Percentiles rank a stretch among this genome's conserved stretches.
These are phyloP conservation scores for Eilema sororculum DNA, from an alignment of 2,888 invertebrate species.

Conservation along the genomic window DNA sequence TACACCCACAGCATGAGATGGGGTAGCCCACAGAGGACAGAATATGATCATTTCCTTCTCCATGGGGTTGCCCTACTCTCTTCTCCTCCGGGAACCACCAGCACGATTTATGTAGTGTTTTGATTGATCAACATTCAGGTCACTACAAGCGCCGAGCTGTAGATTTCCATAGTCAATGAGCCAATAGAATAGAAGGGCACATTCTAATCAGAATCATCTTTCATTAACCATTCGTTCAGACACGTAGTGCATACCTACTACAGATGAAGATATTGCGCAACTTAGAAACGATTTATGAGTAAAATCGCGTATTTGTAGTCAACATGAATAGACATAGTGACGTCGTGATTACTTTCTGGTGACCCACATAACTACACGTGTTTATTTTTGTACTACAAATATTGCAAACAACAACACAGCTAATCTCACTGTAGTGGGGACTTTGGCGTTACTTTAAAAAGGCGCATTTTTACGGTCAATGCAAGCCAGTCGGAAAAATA, in stretches of 20 bases:
- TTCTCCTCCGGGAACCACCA: too few relatives aligned
- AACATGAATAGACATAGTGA: not conserved
- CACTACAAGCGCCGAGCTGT: not conserved
- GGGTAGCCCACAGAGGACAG: too few relatives aligned
- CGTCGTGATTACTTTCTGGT: constrained; percentile 1
- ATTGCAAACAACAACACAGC: not conserved
- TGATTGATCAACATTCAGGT: not conserved
- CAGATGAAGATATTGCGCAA: not conserved
- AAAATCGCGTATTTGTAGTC: not conserved
- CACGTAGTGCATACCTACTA: too few relatives aligned
- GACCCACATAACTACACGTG: constrained; percentile 1
- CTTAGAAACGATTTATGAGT: not conserved
- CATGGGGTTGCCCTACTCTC: too few relatives aligned
- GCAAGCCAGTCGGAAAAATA: too few relatives aligned
- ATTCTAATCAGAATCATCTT: not conserved
- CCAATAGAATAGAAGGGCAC: not conserved
- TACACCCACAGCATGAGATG: too few relatives aligned
- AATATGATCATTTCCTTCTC: too few relatives aligned
- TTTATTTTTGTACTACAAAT: constrained; percentile 1
- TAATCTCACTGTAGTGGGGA: not conserved
- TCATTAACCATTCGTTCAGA: not conserved
- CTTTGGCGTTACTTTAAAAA: too few relatives aligned
- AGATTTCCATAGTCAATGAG: not conserved
- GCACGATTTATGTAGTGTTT: not conserved
- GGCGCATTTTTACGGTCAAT: not conserved